Evolutionary conservation across 2,797 vertebrate species (phyloP).

Genomic region (Parotocinclus haroldoi): DNA sequence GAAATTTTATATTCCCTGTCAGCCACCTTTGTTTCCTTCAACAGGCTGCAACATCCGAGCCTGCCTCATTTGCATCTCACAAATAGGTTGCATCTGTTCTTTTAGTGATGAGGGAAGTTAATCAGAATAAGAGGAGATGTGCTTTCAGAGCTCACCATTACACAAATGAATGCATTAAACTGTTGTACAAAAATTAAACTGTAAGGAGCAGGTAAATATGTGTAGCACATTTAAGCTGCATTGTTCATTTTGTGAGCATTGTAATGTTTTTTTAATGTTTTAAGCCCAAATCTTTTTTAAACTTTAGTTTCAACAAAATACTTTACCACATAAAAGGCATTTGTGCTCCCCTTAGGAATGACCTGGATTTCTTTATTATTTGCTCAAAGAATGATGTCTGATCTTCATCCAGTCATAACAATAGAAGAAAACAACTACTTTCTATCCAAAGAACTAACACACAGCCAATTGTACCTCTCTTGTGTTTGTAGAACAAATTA

Average conservation of each 20-base stretch:
- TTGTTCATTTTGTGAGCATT: constrained; percentile 20
- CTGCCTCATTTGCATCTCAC: constrained; percentile 39
- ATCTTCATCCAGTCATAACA: background rate
- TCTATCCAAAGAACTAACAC: constrained; percentile 1
- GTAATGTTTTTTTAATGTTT: constrained; percentile 21
- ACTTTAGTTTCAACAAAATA: constrained; percentile 12
- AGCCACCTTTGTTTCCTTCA: constrained; percentile 31
- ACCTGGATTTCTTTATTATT: background rate
- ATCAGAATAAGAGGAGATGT: constrained; percentile 37
- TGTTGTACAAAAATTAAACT: constrained; percentile 13
- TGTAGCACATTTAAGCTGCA: constrained; percentile 1
- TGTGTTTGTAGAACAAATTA: no score
- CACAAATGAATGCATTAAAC: constrained; percentile 56
- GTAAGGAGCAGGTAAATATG: constrained; percentile 9
- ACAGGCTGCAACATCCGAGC: constrained; percentile 21
- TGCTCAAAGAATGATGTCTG: background rate
- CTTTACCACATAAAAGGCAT: constrained; percentile 6
- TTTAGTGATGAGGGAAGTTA: constrained; percentile 44
- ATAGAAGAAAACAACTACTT: no score
- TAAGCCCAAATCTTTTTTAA: no score
- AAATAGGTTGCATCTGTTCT: constrained; percentile 41
- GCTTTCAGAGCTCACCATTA: constrained; percentile 30
- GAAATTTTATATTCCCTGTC: constrained; percentile 32
- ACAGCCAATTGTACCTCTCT: no score
- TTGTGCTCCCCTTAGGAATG: background rate